A percentile compares a stretch with the other conserved stretches of the same genome.
phyloP scores from a whole-genome alignment of 2,113 vertebrate species.

The Deroptyus accipitrinus region DNA sequence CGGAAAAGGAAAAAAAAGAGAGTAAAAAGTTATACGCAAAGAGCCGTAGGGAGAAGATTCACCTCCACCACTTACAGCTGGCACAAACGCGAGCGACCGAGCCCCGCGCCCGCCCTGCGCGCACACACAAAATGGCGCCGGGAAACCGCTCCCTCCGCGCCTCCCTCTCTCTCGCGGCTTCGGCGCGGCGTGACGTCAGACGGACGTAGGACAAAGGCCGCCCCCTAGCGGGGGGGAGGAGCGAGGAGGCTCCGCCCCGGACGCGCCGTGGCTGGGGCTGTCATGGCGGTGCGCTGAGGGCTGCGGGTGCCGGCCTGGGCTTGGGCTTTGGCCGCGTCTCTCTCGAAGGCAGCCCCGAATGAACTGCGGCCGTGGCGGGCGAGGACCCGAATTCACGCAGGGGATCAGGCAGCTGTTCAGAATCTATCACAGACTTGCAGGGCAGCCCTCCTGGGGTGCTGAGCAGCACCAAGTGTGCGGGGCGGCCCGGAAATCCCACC shows the following conservation, averaged over 20 bases:
- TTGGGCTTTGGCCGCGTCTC: neutral
- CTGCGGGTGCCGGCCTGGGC: accelerated
- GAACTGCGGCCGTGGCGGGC: neutral
- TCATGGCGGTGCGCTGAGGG: accelerated
- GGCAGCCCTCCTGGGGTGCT: neutral
- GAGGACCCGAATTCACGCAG: accelerated
- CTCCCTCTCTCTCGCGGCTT: neutral
- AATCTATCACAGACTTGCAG: accelerated
- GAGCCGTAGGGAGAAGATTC: neutral
- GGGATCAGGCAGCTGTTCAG: neutral
- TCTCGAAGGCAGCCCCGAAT: accelerated
- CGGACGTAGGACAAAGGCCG: neutral
- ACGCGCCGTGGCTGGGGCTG: accelerated
- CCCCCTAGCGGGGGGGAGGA: neutral
- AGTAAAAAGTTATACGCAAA: neutral
- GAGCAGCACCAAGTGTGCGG: accelerated
- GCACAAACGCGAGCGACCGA: neutral
- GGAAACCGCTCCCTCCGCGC: neutral
- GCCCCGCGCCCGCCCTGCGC: neutral
- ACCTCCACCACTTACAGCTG: neutral
- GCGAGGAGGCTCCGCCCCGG: accelerated
- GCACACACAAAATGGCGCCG: conserved; percentile 53
- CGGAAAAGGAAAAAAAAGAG: accelerated
- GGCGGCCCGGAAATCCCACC: accelerated
- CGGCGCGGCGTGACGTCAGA: neutral